A percentile compares a stretch with the other conserved stretches of the same genome.
Evolutionary conservation across 1,140 invertebrate species (phyloP).

Genomic region (Portunus trituberculatus): DNA sequence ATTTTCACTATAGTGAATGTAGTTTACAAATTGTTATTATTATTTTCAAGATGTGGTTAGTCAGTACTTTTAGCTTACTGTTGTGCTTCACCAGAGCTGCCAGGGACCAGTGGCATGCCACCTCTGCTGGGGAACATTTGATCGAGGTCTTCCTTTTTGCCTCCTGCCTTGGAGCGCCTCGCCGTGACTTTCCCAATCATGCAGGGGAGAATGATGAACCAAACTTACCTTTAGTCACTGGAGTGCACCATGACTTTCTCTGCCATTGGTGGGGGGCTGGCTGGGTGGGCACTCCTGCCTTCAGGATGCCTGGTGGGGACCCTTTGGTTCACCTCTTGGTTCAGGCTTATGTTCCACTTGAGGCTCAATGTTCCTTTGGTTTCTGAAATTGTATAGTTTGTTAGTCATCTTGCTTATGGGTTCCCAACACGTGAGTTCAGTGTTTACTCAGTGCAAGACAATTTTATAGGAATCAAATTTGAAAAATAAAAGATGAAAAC

Average conservation of each 20-base stretch:
- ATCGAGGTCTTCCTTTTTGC: constrained; percentile 2
- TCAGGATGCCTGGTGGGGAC: not conserved
- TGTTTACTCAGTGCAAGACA: not conserved
- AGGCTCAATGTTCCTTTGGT: not conserved
- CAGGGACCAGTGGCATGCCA: constrained; percentile 64
- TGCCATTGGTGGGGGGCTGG: not conserved
- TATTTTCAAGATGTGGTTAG: constrained; percentile 64
- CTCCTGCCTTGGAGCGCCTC: not conserved
- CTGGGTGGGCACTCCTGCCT: not conserved
- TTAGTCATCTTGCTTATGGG: not conserved
- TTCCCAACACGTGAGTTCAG: not conserved
- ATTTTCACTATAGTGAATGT: constrained; percentile 70
- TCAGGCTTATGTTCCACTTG: not conserved
- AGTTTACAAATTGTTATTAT: constrained; percentile 66
- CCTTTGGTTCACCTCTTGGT: not conserved
- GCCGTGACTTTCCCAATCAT: constrained; percentile 4
- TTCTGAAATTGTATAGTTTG: not conserved
- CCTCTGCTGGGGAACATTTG: not conserved
- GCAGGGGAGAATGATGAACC: constrained; percentile 9
- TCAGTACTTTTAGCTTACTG: constrained; percentile 63
- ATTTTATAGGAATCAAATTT: not conserved
- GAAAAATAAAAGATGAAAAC: not conserved
- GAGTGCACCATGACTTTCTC: not conserved
- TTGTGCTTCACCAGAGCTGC: constrained; percentile 62
- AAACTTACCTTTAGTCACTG: not conserved